Percentiles rank a stretch among this genome's conserved stretches.
These are phyloP conservation scores for Perizoma flavofasciatum DNA, from an alignment of 2,888 invertebrate species.

Conservation along the genomic window DNA sequence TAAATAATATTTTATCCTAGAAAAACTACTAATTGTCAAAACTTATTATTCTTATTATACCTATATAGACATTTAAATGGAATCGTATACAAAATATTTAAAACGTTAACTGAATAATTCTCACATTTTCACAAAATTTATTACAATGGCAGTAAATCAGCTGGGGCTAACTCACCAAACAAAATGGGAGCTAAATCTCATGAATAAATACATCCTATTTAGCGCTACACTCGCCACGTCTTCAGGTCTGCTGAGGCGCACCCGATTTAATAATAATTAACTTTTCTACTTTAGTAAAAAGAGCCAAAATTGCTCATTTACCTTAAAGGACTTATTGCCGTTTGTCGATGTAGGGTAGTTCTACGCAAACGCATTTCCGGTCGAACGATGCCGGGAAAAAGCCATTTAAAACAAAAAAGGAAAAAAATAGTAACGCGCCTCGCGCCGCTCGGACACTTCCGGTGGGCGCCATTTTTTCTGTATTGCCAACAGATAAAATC, in stretches of 20 bases:
- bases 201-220: constrained; percentile 84
- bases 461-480: constrained; percentile 84
- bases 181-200: constrained; percentile 79
- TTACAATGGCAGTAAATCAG: constrained; percentile 79
- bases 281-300: constrained; percentile 56
- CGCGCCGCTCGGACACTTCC: constrained; percentile 83
- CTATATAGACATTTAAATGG: constrained; percentile 37
- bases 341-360: constrained; percentile 70
- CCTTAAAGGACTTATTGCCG: constrained; percentile 62
- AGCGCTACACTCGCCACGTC: constrained; percentile 74
- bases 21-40: not conserved
- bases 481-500: constrained; percentile 84
- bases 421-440: constrained; percentile 80
- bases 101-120: constrained; percentile 59
- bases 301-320: constrained; percentile 66
- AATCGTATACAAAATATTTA: constrained; percentile 43
- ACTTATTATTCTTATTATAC: constrained; percentile 5
- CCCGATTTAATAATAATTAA: constrained; percentile 50
- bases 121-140: constrained; percentile 74
- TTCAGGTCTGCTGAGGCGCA: constrained; percentile 58
- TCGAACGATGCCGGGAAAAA: constrained; percentile 82
- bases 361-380: constrained; percentile 84
- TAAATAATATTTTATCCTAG: not conserved
- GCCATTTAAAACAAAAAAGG: constrained; percentile 83
- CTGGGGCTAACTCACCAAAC: constrained; percentile 76